Evolutionary conservation across 2,113 vertebrate genomes (phyloP), one percentile per base, ranked within the genome.

Genomic region (Oncorhynchus clarkii): DNA sequence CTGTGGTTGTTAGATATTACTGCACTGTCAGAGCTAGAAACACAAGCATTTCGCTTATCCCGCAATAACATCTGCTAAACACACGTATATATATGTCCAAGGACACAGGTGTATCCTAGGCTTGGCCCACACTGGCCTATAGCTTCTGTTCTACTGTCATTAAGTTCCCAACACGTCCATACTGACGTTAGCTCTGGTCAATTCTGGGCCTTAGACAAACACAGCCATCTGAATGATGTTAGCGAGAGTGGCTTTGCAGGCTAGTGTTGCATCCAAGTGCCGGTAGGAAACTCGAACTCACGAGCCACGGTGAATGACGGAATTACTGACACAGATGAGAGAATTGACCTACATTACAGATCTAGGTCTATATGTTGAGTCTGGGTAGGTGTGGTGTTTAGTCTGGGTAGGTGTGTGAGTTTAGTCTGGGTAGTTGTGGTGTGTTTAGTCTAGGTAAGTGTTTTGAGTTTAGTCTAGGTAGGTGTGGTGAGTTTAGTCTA

Each of bases 231-330:
- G 90, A 90, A 84, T 88, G 84, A 86, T 85, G 83, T 90, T 88
- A 92, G 82, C 39, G 76, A 72, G 54, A 80, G 85, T 67, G 77
- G 81, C 77, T 82, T 59, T 90, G 90, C 31, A 84, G 91, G 88
- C 51, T 86, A 49, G 26, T 5, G 77, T 12, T 76, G 84, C 79
- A 75, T 81, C 77, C 78, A 74, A 74, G 88, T 76, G 75, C 77
- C 18, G 57, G 81, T 90, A 83, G 90, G 91, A 92, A 92, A 91
- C 85, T 90, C 84, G 81, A 90, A 88, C 86, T 89, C 91, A 88
- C 72, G 78, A 88, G 5, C 86, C 51, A 80, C 80, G 76, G 71
- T 87, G 77, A 88, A 87, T 87, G 87, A 90, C 87, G 85, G 77
- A 90, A 91, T 91, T 74, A 85, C 86, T 88, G 84, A 87, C 90